A percentile compares a stretch with the other conserved stretches of the same genome.
These are phyloP conservation scores for Podarcis raffonei DNA, from an alignment of 2,113 vertebrate genomes.

Conservation along the genomic window DNA sequence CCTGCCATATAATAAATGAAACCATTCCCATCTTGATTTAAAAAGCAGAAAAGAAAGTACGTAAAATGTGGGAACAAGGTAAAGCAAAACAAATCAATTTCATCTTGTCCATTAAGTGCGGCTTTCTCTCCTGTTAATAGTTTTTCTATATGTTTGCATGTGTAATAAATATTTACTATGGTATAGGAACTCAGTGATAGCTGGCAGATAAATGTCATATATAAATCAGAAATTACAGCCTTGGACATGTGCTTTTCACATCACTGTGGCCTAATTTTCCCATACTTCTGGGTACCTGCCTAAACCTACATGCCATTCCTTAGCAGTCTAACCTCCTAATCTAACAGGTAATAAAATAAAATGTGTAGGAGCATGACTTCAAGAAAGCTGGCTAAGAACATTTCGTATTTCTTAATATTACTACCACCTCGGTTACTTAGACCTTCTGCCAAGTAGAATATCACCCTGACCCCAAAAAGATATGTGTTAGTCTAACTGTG, in stretches of 20 bases:
- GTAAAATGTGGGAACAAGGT: rapidly evolving
- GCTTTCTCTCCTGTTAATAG: neutral
- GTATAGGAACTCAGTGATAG: constrained; percentile 29
- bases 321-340: constrained; percentile 56
- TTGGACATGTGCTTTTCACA: constrained; percentile 62
- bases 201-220: constrained; percentile 51
- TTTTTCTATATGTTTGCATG: neutral
- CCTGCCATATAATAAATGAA: neutral
- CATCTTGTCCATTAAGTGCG: neutral
- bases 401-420: constrained; percentile 43
- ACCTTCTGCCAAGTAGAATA: neutral
- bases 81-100: neutral
- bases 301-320: constrained; percentile 59
- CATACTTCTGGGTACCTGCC: constrained; percentile 47
- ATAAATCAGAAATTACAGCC: constrained; percentile 66
- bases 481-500: neutral
- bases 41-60: neutral
- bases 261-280: constrained; percentile 45
- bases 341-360: constrained; percentile 66
- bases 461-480: neutral
- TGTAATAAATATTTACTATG: constrained; percentile 14
- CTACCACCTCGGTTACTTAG: constrained; percentile 32
- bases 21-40: neutral
- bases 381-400: constrained; percentile 45
- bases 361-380: constrained; percentile 60